Percentiles rank a stretch among this genome's conserved stretches.
Evolutionary conservation across 2,888 invertebrate genomes (phyloP).

Genomic region (Oxycera nigricornis): DNA sequence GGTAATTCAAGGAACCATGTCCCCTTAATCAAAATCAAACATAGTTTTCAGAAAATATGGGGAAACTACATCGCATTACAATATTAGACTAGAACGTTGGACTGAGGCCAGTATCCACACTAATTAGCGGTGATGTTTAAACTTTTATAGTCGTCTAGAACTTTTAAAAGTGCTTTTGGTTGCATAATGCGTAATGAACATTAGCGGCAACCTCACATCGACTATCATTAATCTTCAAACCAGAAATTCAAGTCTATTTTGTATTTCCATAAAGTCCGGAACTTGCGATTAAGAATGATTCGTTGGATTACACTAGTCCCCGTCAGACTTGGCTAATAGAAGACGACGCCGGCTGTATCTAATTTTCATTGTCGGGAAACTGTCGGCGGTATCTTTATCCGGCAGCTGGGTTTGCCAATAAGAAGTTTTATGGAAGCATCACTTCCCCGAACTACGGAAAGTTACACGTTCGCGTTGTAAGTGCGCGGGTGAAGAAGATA

Average conservation of each 20-base stretch:
- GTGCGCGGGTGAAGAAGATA: too few species aligned
- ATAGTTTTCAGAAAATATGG: too few species aligned
- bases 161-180: too few species aligned
- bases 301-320: neutral
- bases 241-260: conserved; percentile 11
- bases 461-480: neutral
- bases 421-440: neutral
- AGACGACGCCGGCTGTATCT: neutral
- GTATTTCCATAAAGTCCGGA: neutral
- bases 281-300: neutral
- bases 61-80: too few species aligned
- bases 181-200: too few species aligned
- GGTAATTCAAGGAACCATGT: too few species aligned
- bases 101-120: too few species aligned
- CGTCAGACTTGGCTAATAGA: neutral
- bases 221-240: neutral
- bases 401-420: neutral
- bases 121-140: too few species aligned
- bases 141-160: too few species aligned
- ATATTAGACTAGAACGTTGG: too few species aligned
- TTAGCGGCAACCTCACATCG: too few species aligned
- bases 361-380: neutral
- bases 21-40: too few species aligned
- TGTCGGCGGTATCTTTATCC: neutral
- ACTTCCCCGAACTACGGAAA: neutral